Base-by-base conservation (phyloP, 2,888 invertebrate species). In the Steromphala cineraria region DNA sequence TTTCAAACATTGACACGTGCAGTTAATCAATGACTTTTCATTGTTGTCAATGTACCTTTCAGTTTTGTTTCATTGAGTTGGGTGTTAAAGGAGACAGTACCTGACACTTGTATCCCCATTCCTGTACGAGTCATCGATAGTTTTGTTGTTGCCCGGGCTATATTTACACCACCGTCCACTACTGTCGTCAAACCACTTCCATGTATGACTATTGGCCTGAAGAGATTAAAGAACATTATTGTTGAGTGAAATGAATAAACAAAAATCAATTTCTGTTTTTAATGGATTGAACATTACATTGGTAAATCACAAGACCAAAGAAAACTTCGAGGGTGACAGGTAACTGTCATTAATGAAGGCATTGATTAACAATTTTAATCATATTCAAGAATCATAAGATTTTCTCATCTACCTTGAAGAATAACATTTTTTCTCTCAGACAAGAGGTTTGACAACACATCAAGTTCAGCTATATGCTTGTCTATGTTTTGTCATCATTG, bases 111-210 rank as follows among this genome's bases (percentile, higher is more conserved):
- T 88, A 67, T 93, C 92, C 13, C 92, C 93, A 74, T 95, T 94
- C 94, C 95, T 95, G 90, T 96, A 97, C 0, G 97, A 96, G 86
- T 96, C 96, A 86, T 97, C 96, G 76, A 97, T 96, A 0, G 95
- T 93, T 89, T 95, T 95, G 91, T 97, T 97, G 89, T 96, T 96
- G 8, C 94, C 93, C 4, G 95, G 94, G 0, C 96, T 95, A 91
- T 97, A 97, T 21, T 95, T 94, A 83, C 95, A 96, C 97, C 97
- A 97, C 90, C 96, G 96, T 3, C 96, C 96, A 15, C 95, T 95
- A n/a, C 96, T 95, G 76, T 96, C 95, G 92, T 97, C 97, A 92
- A 96, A 97, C 96, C 97, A 97, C 88, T 96, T 96, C 97, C 97
- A 97, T 19, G 92, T 90, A 78, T 94, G 94, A 82, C 88, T 89